Evolutionary conservation across 2,797 vertebrate genomes (phyloP), one percentile per base, ranked within the genome.

Genomic region (Micromesistius poutassou): DNA sequence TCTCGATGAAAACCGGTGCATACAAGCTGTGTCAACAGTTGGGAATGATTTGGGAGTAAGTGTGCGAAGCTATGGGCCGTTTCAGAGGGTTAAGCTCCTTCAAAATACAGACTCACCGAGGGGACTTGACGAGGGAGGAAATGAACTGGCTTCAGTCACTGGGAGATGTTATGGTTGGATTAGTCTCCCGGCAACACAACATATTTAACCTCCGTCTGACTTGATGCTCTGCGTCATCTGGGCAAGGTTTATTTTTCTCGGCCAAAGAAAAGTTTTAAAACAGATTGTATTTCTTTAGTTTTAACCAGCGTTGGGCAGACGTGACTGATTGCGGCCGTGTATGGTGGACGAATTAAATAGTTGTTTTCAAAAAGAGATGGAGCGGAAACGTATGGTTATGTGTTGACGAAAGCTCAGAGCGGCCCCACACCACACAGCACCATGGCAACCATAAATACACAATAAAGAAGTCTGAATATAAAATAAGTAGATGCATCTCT

Each of bases 101-200:
- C 19, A 25, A 68, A 68, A 68, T 8, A 68, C 62, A 68, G n/a
- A 68, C 9, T 68, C 8, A 3, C 62, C 25, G 25, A 68, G 62
- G 62, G 62, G 25, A 68, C n/a, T 28, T 28, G 9, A 68, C 7
- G 5, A 68, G 25, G 62, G 62, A 28, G 62, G 62, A 68, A 68
- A 68, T 28, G n/a, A 62, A 28, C n/a, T 68, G 62, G 62, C 62
- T 19, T 68, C 9, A 28, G 62, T 68, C 62, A 28, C 62, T 68
- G 62, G 62, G 62, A 68, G 62, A 68, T 68, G 62, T 68, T 68
- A 28, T 68, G 62, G 62, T 68, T 68, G 62, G 62, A 25, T 25
- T 25, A 12, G 62, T n/a, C 62, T 68, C 62, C 62, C 62, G 28
- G 62, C 10, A 68, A 68, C 62, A 68, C 25, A 68, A 68, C 62